Percentiles rank a stretch among this genome's conserved stretches.
Conservation (phyloP, 1,140 invertebrate species). For the Saccostrea echinata region DNA sequence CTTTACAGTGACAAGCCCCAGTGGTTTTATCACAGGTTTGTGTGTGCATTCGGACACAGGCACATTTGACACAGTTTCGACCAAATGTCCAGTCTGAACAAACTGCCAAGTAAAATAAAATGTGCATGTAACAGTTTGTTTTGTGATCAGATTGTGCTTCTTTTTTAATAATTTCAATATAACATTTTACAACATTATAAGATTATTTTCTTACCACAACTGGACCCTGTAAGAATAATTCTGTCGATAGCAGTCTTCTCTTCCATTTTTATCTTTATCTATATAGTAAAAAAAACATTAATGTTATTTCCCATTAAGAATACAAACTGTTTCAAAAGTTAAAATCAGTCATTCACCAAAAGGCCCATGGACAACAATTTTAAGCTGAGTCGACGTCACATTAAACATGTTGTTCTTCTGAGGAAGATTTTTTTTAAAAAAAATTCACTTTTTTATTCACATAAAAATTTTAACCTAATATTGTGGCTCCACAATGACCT, state of each 20-base stretch:
- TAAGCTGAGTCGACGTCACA: too few species aligned
- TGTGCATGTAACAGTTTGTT: background rate
- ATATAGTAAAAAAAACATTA: too few species aligned
- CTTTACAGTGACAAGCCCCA: background rate
- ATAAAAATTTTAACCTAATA: too few species aligned
- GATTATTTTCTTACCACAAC: background rate
- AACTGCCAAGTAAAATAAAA: background rate
- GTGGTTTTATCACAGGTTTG: background rate
- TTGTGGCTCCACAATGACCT: too few species aligned
- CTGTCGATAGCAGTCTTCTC: background rate
- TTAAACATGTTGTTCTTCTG: too few species aligned
- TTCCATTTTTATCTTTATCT: background rate
- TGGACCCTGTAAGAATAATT: background rate
- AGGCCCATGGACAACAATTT: too few species aligned
- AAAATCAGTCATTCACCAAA: too few species aligned
- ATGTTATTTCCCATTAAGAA: too few species aligned
- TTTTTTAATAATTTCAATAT: background rate
- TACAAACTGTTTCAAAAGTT: too few species aligned
- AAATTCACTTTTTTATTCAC: too few species aligned
- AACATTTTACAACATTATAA: background rate
- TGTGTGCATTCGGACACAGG: constrained; percentile 2
- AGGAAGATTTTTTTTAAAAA: too few species aligned
- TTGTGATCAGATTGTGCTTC: background rate
- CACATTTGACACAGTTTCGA: background rate
- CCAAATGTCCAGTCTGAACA: constrained; percentile 12